Evolutionary conservation across 2,888 invertebrate genomes (phyloP), one percentile per base, ranked within the genome.

Genomic region (Ochropleura plecta): DNA sequence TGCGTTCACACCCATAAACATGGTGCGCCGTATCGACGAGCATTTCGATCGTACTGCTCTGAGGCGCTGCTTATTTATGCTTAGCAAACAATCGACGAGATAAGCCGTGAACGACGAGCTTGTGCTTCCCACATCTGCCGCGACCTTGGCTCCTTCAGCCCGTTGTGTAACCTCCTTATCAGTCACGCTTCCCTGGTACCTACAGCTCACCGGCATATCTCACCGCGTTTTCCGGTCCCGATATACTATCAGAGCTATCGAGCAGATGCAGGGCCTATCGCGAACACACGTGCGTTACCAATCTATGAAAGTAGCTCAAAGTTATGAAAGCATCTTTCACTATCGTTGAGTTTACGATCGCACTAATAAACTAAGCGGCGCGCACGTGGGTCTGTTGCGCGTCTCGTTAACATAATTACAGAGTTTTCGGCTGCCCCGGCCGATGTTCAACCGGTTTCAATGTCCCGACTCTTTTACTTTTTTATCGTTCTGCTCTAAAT

Each of bases 111-210:
- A 95, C 94, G 94, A 89, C 92, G 90, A 89, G 94, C 92, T 92
- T 96, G 94, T 96, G 93, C 94, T 95, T 95, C 95, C 94, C 95
- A 95, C 96, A 95, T 95, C 96, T 95, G 96, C 93, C 91, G 90
- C 95, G 96, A 95, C 96, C 96, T 96, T 96, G 96, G 95, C 92
- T 93, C 91, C 93, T 91, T 85, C 89, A 90, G 93, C 92, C 91
- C 91, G 94, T 95, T 94, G 95, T 93, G 92, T 95, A 95, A 94
- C 92, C 92, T 91, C 90, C 92, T 95, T 96, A 96, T 96, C 96
- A 95, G 96, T 95, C 96, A 95, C 89, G 90, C 91, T 93, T 90
- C 91, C 93, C 92, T 93, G 91, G 91, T 91, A 91, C 91, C 90
- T 91, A 88, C 88, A 88, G 89, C 89, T 91, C 88, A 91, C 92